These are phyloP conservation scores for Lasioglossum lativentre DNA, from an alignment of 2,888 invertebrate species.

Conservation along the genomic window DNA sequence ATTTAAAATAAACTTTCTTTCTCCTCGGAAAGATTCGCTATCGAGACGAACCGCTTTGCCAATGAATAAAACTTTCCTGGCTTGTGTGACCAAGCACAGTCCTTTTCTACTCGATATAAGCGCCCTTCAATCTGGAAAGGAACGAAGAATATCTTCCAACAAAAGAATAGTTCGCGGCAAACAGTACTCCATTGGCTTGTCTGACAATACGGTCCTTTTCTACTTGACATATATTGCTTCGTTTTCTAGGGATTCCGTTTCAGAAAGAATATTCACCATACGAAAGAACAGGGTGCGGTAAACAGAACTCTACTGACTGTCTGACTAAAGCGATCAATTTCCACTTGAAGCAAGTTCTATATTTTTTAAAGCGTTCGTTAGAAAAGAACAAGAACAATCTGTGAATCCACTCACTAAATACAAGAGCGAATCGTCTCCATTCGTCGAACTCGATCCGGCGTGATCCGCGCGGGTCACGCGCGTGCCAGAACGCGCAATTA, in stretches of 20 bases:
- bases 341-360: background rate
- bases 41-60: background rate
- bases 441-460: constrained; percentile 41
- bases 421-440: constrained; percentile 1
- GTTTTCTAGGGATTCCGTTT: background rate
- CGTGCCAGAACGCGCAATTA: constrained; percentile 62
- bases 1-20: background rate
- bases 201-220: background rate
- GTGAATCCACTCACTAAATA: background rate
- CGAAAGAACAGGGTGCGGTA: background rate
- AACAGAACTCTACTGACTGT: background rate
- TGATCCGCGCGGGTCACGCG: constrained; percentile 46
- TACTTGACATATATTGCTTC: background rate
- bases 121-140: background rate
- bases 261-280: background rate
- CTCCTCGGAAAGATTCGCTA: background rate
- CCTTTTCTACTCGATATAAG: background rate
- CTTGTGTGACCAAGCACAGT: background rate
- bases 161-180: background rate
- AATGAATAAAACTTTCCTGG: background rate
- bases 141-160: background rate
- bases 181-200: background rate
- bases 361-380: no score
- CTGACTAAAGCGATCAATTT: background rate
- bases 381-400: no score